Percentiles rank a stretch among this genome's conserved stretches.
These are phyloP conservation scores for Glyphotaelius pellucidus DNA, from an alignment of 2,888 invertebrate species.

Conservation along the genomic window DNA sequence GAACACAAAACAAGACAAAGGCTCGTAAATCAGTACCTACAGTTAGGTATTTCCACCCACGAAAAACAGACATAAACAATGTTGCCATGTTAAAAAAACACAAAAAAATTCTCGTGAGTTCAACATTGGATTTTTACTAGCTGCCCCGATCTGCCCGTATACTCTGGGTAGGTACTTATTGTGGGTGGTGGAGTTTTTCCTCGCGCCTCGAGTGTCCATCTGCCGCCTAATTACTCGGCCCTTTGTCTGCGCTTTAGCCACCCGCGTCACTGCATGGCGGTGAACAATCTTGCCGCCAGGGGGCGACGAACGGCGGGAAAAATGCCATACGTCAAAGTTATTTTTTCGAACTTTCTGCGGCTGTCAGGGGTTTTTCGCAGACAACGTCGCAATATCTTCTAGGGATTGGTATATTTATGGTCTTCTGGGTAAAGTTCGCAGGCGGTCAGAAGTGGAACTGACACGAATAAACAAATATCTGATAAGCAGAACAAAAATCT, in stretches of 20 bases:
- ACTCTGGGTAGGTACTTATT: neutral
- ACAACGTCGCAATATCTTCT: neutral
- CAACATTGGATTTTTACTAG: neutral
- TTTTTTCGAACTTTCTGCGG: neutral
- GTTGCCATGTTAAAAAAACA: neutral
- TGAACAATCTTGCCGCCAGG: slow-evolving; percentile 22
- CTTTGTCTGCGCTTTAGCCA: neutral
- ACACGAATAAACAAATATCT: too few species aligned
- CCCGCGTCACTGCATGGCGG: neutral
- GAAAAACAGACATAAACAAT: neutral
- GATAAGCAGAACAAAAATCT: too few species aligned
- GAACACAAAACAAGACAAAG: too few species aligned
- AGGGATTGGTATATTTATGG: too few species aligned
- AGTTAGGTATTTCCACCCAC: neutral
- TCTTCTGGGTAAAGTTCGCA: too few species aligned
- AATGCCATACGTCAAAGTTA: slow-evolving; percentile 23
- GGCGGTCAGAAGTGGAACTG: too few species aligned
- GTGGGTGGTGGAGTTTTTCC: neutral
- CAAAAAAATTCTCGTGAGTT: neutral
- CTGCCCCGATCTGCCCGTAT: neutral
- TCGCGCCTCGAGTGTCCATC: neutral
- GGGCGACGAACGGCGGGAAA: slow-evolving; percentile 19
- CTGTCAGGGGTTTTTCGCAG: neutral
- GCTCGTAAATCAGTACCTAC: too few species aligned
- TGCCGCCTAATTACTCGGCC: slow-evolving; percentile 9